Conservation (phyloP, 2,888 invertebrate genomes). For the Zele albiditarsus region DNA sequence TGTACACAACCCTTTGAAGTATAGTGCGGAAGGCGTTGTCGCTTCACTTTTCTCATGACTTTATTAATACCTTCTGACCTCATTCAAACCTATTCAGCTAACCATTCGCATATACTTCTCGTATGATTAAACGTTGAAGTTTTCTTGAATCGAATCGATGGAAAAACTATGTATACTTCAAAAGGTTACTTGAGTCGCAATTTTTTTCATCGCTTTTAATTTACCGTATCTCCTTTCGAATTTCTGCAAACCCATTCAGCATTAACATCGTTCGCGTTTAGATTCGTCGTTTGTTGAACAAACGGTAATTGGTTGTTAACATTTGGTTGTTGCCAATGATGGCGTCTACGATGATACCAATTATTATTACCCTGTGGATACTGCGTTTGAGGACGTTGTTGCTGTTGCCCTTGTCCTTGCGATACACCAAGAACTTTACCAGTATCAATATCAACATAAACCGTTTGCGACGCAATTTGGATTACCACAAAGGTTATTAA, state of each 20-base stretch:
- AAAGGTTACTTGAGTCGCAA: too few species aligned
- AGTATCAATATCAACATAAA: slow-evolving; percentile 34
- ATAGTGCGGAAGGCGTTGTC: too few species aligned
- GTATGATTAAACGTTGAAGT: too few species aligned
- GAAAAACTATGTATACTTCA: too few species aligned
- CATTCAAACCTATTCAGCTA: too few species aligned
- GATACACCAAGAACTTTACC: slow-evolving; percentile 40
- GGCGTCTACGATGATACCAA: slow-evolving; percentile 12
- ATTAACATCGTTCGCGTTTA: slow-evolving; percentile 30
- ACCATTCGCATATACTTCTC: too few species aligned
- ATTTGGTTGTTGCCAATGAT: slow-evolving; percentile 23
- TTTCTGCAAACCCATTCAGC: slow-evolving; percentile 58
- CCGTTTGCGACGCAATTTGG: slow-evolving; percentile 27
- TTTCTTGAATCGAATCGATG: too few species aligned
- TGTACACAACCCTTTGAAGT: too few species aligned
- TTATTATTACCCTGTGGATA: not conserved
- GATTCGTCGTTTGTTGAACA: slow-evolving; percentile 29
- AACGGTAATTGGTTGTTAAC: slow-evolving; percentile 27
- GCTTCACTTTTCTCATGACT: too few species aligned
- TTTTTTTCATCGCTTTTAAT: slow-evolving; percentile 1
- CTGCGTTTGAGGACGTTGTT: slow-evolving; percentile 21
- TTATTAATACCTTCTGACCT: too few species aligned
- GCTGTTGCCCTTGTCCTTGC: slow-evolving; percentile 45
- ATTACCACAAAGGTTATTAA: not conserved
- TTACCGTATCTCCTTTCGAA: slow-evolving; percentile 53